Conservation (phyloP, 2,113 vertebrate genomes). For the Barbus barbus region DNA sequence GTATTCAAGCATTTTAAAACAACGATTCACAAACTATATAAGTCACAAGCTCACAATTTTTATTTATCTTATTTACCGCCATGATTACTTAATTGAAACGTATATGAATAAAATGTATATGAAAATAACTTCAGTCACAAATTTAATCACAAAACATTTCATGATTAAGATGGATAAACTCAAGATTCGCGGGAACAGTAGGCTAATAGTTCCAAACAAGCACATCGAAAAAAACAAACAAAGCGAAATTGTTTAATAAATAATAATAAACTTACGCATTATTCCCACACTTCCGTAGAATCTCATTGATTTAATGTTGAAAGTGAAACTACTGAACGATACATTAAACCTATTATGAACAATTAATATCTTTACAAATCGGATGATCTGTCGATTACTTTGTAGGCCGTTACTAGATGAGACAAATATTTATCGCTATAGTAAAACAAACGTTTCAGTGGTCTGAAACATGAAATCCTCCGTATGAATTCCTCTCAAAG, state of each 20-base stretch:
- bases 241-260: neutral
- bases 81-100: no score
- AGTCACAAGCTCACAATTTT: neutral
- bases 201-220: neutral
- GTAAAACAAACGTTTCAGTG: neutral
- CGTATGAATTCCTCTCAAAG: neutral
- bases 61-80: no score
- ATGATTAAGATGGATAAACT: no score
- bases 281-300: constrained; percentile 10
- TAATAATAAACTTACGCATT: neutral
- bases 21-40: neutral
- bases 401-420: neutral
- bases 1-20: neutral
- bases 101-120: no score
- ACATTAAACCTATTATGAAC: neutral
- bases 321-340: neutral
- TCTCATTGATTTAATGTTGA: neutral
- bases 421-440: neutral
- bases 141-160: neutral
- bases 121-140: neutral
- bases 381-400: neutral
- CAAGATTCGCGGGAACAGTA: neutral
- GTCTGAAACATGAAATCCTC: neutral
- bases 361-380: neutral
- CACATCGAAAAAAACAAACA: neutral